phyloP scores from a whole-genome alignment of 2,797 vertebrate genomes.

The Enteromius trimaculatus region DNA sequence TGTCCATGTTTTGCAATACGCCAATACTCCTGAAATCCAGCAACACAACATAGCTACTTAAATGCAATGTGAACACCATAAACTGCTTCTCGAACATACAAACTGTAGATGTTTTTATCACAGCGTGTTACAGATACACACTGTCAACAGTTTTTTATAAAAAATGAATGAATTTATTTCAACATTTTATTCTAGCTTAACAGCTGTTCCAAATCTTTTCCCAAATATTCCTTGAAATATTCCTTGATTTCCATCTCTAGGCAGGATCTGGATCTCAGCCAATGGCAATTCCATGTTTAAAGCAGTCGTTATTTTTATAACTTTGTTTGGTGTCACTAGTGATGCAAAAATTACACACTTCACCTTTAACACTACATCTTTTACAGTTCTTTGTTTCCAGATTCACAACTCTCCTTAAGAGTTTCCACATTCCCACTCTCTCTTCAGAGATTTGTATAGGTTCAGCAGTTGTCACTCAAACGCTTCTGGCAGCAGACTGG shows the following conservation, averaged over 20 bases:
- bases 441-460: slow-evolving; percentile 14
- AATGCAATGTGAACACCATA: background rate
- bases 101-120: background rate
- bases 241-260: background rate
- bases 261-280: background rate
- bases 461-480: slow-evolving; percentile 45
- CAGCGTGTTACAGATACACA: background rate
- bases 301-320: background rate
- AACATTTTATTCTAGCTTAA: background rate
- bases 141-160: background rate
- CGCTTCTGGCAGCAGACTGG: slow-evolving; percentile 44
- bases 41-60: background rate
- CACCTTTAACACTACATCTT: slow-evolving; percentile 19
- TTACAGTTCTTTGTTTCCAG: slow-evolving; percentile 21
- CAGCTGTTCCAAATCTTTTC: background rate
- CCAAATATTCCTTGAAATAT: background rate
- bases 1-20: background rate
- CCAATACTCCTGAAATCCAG: background rate
- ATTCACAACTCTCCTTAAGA: background rate
- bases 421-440: background rate
- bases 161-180: background rate
- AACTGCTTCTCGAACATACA: background rate
- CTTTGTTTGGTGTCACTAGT: background rate
- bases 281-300: background rate
- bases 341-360: slow-evolving; percentile 2